These are phyloP conservation scores for Hapalemur alaotrensis DNA, from an alignment of 2,797 vertebrate genomes.

Conservation along the genomic window DNA sequence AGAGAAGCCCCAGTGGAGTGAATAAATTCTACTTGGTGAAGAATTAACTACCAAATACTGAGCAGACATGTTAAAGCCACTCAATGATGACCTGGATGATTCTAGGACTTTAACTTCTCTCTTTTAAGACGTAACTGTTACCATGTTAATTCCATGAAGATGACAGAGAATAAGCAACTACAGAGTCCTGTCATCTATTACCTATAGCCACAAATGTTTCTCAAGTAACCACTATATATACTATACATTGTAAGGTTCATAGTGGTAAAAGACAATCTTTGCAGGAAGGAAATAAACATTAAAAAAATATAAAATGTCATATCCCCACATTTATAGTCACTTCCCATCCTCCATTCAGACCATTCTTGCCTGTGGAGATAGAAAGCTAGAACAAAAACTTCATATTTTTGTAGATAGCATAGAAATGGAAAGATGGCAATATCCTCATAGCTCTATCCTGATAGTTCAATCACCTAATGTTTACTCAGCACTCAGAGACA, in stretches of 20 bases:
- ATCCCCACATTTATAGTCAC: background rate
- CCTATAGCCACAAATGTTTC: background rate
- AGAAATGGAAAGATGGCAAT: background rate
- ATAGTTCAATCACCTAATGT: background rate
- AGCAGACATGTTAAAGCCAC: background rate
- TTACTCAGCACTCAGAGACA: conserved; percentile 45
- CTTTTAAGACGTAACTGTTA: background rate
- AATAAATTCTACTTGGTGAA: background rate
- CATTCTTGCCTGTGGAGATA: background rate
- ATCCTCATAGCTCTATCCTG: background rate
- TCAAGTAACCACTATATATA: background rate
- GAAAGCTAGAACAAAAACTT: background rate
- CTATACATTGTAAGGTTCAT: background rate
- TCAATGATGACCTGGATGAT: background rate
- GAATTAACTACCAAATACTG: background rate
- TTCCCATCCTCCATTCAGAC: background rate
- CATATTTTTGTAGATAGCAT: background rate
- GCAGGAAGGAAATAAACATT: background rate
- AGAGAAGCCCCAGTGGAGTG: background rate
- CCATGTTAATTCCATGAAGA: background rate
- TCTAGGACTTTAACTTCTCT: background rate
- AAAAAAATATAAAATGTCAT: background rate
- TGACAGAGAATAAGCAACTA: background rate
- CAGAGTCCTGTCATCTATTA: background rate
- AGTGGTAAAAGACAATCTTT: background rate